phyloP scores from a whole-genome alignment of 1,140 invertebrate species.

The Eumeta japonica region DNA sequence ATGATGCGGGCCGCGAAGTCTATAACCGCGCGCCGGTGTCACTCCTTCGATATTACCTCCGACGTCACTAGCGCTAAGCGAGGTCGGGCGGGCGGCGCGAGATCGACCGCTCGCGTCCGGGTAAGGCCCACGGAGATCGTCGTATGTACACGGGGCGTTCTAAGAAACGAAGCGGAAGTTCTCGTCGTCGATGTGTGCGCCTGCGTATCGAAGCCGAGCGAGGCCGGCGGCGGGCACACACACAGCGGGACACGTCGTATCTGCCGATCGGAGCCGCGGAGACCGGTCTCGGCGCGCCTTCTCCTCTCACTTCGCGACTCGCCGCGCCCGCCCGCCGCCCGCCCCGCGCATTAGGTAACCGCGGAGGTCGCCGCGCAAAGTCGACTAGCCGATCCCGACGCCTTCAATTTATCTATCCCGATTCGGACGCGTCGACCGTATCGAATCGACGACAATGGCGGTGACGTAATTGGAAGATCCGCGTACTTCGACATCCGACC shows the following conservation, averaged over 20 bases:
- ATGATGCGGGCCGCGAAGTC: no score
- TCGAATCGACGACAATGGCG: no score
- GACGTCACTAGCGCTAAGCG: no score
- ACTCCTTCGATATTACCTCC: constrained; percentile 49
- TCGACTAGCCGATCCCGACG: constrained; percentile 25
- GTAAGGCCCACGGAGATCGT: constrained; percentile 33
- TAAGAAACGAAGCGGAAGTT: constrained; percentile 13
- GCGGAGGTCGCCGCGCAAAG: constrained; percentile 38
- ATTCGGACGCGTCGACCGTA: no score
- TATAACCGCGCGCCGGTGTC: no score
- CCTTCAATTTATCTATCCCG: no score
- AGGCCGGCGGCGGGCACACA: background rate
- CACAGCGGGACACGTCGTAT: constrained; percentile 22
- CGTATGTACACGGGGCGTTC: constrained; percentile 11
- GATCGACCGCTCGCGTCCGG: constrained; percentile 41
- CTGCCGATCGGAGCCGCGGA: constrained; percentile 37
- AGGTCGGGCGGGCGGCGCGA: no score
- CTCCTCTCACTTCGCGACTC: constrained; percentile 54
- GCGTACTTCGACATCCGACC: constrained; percentile 11
- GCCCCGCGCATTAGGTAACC: constrained; percentile 54
- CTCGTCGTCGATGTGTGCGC: constrained; percentile 6
- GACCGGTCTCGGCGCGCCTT: constrained; percentile 48
- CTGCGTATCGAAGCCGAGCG: background rate
- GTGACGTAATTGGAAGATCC: constrained; percentile 25
- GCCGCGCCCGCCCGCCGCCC: constrained; percentile 42